Conservation (phyloP, 1,140 invertebrate genomes). For the Platorchestia sp. region DNA sequence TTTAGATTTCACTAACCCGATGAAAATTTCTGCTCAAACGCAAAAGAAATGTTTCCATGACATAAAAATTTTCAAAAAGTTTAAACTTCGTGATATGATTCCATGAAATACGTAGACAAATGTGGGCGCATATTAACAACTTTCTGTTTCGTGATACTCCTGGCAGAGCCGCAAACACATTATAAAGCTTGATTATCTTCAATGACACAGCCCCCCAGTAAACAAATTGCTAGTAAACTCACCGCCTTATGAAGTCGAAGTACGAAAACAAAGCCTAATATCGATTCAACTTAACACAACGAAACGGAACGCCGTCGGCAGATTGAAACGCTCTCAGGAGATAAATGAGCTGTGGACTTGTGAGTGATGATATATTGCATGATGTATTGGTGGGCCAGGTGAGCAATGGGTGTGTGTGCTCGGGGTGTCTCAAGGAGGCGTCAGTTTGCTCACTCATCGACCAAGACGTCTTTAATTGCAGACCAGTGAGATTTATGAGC, state of each 20-base stretch:
- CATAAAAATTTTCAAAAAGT: no score
- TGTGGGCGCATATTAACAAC: no score
- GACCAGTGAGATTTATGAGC: neutral
- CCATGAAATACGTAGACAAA: no score
- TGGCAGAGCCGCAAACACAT: neutral
- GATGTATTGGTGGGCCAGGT: neutral
- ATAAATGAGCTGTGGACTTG: constrained; percentile 15
- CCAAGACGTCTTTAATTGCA: constrained; percentile 22
- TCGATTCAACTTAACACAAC: neutral
- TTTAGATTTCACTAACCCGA: neutral
- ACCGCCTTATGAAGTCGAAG: neutral
- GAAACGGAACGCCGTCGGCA: neutral
- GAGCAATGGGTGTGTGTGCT: constrained; percentile 30
- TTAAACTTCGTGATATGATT: no score
- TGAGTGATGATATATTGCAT: neutral
- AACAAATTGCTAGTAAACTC: neutral
- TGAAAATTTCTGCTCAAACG: no score
- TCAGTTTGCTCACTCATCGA: constrained; percentile 8
- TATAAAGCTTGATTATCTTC: neutral
- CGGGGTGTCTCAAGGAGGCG: neutral
- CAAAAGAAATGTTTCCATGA: no score
- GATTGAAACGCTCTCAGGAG: neutral
- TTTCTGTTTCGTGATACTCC: neutral
- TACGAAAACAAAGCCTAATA: neutral
- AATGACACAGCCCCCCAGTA: neutral